Evolutionary conservation across 37 sponge, comb jelly and placozoan genomes (phyloP), one percentile per base, ranked within the genome.

Genomic region (Halisarca cf. caerulea): DNA sequence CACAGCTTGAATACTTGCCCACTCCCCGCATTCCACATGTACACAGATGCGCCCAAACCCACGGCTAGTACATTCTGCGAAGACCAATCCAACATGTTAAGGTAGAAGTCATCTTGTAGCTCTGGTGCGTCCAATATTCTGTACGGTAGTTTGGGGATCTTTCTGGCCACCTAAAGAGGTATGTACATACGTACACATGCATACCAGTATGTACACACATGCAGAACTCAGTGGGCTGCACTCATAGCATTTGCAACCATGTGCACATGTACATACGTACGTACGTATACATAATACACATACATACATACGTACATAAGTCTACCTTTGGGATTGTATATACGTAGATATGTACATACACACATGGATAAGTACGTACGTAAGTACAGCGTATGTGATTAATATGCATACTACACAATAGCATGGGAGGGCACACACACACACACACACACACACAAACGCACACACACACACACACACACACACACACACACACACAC

Each of bases 81-180:
- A 25, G 97, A 93, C 99, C 99, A 98, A 88, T 98, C 99, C 15
- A 98, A 80, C 73, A 98, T 86, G 88, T 98, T 98, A 42, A 98
- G 89, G 89, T 98, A 98, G 87, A 89, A 98, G 86, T 98, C 99
- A 59, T 98, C 97, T 58, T 94, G 92, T 15, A 98, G 90, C 41
- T 98, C 99, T 20, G 99, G 99, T 20, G 99, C 99, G 75, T 98
- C 99, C 66, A 98, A 84, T n/a, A 98, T 93, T 59, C 95, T 92
- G 87, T 91, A 94, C 1, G 99, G 95, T 0, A 92, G 85, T 89
- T 90, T 93, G 59, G 99, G 88, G 27, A 98, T 94, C 86, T 91
- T 96, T 21, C 96, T 61, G 0, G 92, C 84, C 8, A 87, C 86
- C 80, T 58, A 20, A 15, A 27, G 1, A 75, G 27, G 44, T 8